Evolutionary conservation across 2,888 invertebrate species (phyloP), one percentile per base, ranked within the genome.

Genomic region (Baronia brevicornis): DNA sequence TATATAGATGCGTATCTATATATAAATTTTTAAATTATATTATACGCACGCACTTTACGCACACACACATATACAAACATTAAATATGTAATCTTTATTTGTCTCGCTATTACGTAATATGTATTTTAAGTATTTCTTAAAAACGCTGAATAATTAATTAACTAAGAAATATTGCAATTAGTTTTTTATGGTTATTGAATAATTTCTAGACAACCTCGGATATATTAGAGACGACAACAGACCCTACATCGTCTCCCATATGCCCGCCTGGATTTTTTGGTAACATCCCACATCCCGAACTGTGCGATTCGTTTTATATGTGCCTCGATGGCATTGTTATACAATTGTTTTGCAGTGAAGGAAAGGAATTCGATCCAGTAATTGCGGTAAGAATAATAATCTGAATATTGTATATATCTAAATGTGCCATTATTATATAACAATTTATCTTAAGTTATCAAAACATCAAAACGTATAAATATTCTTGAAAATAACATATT

Each of bases 221-320:
- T 2, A 2, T 17, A n/a, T 6, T 17, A 9, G 10, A 25, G 10
- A 14, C 21, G 28, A 28, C 28, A 12, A 21, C 27, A 5, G 23
- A 28, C 9, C 5, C 10, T 4, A 28, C 32, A 6, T 10, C 22
- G n/a, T 11, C 17, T n/a, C 11, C 15, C 7, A 11, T 33, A 5
- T 41, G 41, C 13, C 33, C 23, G 4, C 28, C 44, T 1, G 59
- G 48, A 3, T 39, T 40, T 0, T 48, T 51, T 6, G 60, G 56
- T n/a, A 49, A 53, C 11, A 21, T 60, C 0, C 43, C 59, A 0
- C 50, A 61, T 27, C 60, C 55, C 2, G 36, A 46, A 0, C 26
- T 35, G 0, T 63, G 63, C 33, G 39, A 54, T 28, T 39, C 44
- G 2, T 64, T 48, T 34, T 57, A 41, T 23, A 39, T 60, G 43